A percentile compares a stretch with the other conserved stretches of the same genome.
Evolutionary conservation across 1,140 invertebrate genomes (phyloP).

Genomic region (Psilanteris sp.): DNA sequence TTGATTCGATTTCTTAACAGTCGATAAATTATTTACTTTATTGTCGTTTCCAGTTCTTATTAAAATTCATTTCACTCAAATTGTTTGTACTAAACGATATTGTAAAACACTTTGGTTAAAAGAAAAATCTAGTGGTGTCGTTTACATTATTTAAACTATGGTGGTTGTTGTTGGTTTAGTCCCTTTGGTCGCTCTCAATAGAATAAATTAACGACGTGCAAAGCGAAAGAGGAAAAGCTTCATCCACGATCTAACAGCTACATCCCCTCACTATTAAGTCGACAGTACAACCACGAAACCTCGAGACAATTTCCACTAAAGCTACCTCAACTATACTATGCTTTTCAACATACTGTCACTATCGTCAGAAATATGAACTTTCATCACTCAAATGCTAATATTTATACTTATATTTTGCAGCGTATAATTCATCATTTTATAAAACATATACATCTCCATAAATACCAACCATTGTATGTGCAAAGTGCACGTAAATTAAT

Average conservation of each 20-base stretch:
- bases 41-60: too few species aligned
- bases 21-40: too few species aligned
- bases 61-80: neutral
- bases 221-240: constrained; percentile 61
- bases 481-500: too few species aligned
- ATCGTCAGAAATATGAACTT: constrained; percentile 56
- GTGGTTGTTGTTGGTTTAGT: constrained; percentile 70
- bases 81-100: constrained; percentile 15
- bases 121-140: constrained; percentile 38
- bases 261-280: constrained; percentile 49
- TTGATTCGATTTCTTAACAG: too few species aligned
- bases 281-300: constrained; percentile 48
- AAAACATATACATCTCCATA: constrained; percentile 10
- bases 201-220: constrained; percentile 74
- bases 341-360: constrained; percentile 59
- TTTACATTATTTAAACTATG: constrained; percentile 73
- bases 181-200: constrained; percentile 69
- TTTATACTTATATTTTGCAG: constrained; percentile 63
- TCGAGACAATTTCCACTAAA: constrained; percentile 57
- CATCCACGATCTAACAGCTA: constrained; percentile 48
- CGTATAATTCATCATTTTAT: constrained; percentile 21
- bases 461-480: too few species aligned
- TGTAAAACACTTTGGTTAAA: constrained; percentile 31
- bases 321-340: constrained; percentile 29
- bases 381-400: constrained; percentile 71